Evolutionary conservation across 2,888 invertebrate genomes (phyloP).

Genomic region (Helicoverpa assulta): DNA sequence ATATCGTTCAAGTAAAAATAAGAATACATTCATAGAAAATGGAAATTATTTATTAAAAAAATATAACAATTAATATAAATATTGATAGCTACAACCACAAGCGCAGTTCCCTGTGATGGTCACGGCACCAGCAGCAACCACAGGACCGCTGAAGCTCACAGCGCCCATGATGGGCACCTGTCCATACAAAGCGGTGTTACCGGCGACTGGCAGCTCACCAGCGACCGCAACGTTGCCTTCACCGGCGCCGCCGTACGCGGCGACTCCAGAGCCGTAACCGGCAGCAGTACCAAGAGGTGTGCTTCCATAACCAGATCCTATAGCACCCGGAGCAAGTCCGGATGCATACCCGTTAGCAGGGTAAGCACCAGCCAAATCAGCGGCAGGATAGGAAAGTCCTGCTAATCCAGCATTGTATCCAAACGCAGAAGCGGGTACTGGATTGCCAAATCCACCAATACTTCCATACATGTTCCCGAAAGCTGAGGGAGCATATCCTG

Average conservation of each 20-base stretch:
- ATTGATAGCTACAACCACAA: constrained; percentile 38
- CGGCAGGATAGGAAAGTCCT: neutral
- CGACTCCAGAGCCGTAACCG: no score
- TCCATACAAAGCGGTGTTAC: constrained; percentile 51
- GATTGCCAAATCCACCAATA: neutral
- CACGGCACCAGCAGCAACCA: constrained; percentile 63
- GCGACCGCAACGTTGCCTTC: constrained; percentile 36
- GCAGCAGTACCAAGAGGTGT: constrained; percentile 1
- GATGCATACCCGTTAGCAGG: neutral
- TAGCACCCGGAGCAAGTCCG: neutral
- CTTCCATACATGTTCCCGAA: neutral
- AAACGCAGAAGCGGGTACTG: neutral
- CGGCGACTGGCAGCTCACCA: constrained; percentile 51
- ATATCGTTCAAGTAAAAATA: neutral
- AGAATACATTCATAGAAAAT: neutral
- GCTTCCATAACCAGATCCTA: constrained; percentile 9
- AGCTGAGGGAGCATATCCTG: constrained; percentile 5
- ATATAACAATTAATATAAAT: neutral
- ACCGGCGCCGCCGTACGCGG: constrained; percentile 43
- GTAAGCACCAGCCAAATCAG: neutral
- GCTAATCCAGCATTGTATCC: neutral
- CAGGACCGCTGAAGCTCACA: constrained; percentile 59
- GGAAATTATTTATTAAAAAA: neutral
- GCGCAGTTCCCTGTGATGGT: constrained; percentile 59
- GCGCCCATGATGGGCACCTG: constrained; percentile 64